Percentiles rank a stretch among this genome's conserved stretches.
Conservation (phyloP, 1,140 invertebrate species). For the Drosophila virilis region DNA sequence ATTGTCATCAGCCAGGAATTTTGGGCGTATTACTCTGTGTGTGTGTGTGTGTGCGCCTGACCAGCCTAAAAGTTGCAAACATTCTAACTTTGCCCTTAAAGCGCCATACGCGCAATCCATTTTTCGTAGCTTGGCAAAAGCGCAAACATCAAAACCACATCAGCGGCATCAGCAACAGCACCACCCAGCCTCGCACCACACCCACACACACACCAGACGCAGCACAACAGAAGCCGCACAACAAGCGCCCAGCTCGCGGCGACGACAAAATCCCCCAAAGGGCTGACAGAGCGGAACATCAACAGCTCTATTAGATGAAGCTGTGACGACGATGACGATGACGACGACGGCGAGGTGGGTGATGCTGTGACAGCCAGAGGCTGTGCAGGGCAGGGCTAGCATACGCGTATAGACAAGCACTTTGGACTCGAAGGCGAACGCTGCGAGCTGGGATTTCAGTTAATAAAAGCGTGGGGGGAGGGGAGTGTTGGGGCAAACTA, state of each 20-base stretch:
- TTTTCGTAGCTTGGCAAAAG: conserved; percentile 51
- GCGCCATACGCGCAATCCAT: conserved; percentile 3
- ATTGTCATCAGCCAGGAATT: conserved; percentile 66
- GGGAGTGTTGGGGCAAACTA: conserved; percentile 8
- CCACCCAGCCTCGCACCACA: conserved; percentile 7
- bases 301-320: conserved; percentile 75
- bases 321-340: conserved; percentile 40
- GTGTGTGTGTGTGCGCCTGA: conserved; percentile 1
- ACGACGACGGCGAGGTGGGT: conserved; percentile 4
- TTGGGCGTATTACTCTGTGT: conserved; percentile 38
- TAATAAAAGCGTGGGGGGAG: not conserved
- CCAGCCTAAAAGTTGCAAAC: conserved; percentile 49
- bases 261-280: conserved; percentile 73
- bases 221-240: conserved; percentile 16
- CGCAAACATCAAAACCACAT: conserved; percentile 78
- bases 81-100: conserved; percentile 36
- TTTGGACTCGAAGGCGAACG: conserved; percentile 42
- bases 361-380: conserved; percentile 26
- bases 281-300: conserved; percentile 70
- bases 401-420: conserved; percentile 43
- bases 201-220: not conserved
- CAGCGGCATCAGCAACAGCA: conserved; percentile 42
- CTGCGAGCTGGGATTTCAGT: conserved; percentile 27
- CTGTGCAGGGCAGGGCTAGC: not conserved
- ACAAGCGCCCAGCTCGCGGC: conserved; percentile 40